Evolutionary conservation across 2,113 vertebrate genomes (phyloP), one percentile per base, ranked within the genome.

Genomic region (Oryzias woworae): DNA sequence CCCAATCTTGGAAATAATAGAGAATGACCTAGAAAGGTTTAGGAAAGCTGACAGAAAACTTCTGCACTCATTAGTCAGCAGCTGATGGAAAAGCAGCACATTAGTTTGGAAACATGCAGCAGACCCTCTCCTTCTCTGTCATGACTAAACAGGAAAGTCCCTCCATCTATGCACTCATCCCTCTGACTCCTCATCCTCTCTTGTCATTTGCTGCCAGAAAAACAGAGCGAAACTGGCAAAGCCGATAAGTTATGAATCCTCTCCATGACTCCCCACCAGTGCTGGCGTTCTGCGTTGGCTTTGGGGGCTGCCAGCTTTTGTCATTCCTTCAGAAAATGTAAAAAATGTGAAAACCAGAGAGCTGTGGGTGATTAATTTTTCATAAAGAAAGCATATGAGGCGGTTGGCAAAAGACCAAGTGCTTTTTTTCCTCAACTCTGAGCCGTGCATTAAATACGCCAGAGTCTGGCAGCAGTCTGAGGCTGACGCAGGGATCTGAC

Each of bases 281-380:
- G 54, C 54, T n/a, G 16, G 63, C 4, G 43, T 66, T 44, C 53
- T 1, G 53, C 43, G 61, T 67, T 44, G 65, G 62, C 66, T 53
- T 48, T 17, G 49, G 53, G 53, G 44, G 36, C 80, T 85, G 85
- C 88, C 85, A 89, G 82, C 64, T 71, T 77, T 81, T 83, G 86
- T 88, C 83, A 75, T 46, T 80, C 60, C 69, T 63, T 89, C 58
- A 84, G 75, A 85, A 77, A 81, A 83, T 71, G 75, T 50, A 64
- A 80, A 83, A 83, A 69, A 73, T 79, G 85, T 67, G 69, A 85
- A 88, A 84, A 72, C 80, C 78, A 66, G 81, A 84, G 81, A 87
- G 84, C 85, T 90, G 81, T 78, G 80, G 86, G 82, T 89, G 83
- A 92, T 90, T 90, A 90, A 89, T 76, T 81, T 87, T 85, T 88